These are phyloP conservation scores for Callorhinus ursinus DNA, from an alignment of 2,113 vertebrate species.

Conservation along the genomic window DNA sequence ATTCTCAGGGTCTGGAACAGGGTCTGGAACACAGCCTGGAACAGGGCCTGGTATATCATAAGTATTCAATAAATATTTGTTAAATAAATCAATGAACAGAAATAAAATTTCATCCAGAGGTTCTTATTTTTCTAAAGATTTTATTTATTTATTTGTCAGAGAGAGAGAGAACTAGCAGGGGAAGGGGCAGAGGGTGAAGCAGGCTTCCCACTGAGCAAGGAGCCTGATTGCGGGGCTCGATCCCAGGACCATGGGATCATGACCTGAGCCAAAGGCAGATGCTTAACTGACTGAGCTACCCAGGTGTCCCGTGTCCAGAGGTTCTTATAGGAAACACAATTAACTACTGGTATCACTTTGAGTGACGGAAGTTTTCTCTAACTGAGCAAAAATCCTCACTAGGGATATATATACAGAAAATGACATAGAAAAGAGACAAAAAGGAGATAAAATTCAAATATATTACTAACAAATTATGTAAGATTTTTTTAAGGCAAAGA, in stretches of 20 bases:
- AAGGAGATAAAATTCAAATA: neutral
- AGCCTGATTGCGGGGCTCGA: too few species aligned
- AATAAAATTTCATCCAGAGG: neutral
- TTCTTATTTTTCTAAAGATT: neutral
- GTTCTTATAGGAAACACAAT: neutral
- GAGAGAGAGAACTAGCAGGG: too few species aligned
- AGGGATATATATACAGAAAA: neutral
- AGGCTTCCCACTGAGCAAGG: too few species aligned
- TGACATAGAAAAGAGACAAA: neutral
- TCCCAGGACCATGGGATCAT: neutral
- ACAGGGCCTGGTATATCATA: neutral
- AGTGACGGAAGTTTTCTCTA: neutral
- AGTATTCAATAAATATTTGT: neutral
- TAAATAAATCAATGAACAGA: neutral
- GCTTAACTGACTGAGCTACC: neutral
- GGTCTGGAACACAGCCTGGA: neutral
- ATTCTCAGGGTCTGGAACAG: neutral
- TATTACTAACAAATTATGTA: neutral
- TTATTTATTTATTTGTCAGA: too few species aligned
- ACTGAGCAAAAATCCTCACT: neutral
- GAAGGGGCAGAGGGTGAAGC: too few species aligned
- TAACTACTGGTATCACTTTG: neutral
- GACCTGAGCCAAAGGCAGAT: neutral
- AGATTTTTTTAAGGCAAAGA: neutral
- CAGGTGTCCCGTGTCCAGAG: neutral